phyloP scores from a whole-genome alignment of 2,113 vertebrate species.

The Suncus etruscus region DNA sequence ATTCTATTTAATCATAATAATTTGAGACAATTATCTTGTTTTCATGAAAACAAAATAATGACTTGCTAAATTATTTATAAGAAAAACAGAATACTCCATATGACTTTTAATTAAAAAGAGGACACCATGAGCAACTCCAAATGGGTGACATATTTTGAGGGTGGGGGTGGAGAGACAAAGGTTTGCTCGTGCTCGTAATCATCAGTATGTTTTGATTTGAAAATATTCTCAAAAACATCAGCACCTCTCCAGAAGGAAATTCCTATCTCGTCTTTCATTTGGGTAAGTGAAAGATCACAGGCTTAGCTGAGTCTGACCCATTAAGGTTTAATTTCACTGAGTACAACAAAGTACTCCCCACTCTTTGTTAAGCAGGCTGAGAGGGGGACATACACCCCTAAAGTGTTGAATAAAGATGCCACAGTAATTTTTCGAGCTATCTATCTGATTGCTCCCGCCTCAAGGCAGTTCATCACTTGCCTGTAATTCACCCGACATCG shows the following conservation, averaged over 20 bases:
- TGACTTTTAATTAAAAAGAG: constrained; percentile 66
- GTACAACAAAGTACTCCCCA: constrained; percentile 86
- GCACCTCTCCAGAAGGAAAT: constrained; percentile 77
- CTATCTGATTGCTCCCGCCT: constrained; percentile 89
- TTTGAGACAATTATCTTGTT: constrained; percentile 57
- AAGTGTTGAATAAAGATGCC: constrained; percentile 87
- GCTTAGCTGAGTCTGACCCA: constrained; percentile 63
- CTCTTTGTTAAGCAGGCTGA: constrained; percentile 74
- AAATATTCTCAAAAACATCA: constrained; percentile 77
- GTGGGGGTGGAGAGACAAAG: too few relatives aligned
- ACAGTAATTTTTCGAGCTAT: constrained; percentile 89
- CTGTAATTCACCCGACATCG: constrained; percentile 87
- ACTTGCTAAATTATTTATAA: constrained; percentile 58
- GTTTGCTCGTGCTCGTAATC: constrained; percentile 16
- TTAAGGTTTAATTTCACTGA: constrained; percentile 88
- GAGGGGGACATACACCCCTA: constrained; percentile 75
- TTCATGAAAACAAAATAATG: constrained; percentile 62
- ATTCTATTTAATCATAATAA: constrained; percentile 58
- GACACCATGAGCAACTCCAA: constrained; percentile 30
- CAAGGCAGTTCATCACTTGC: constrained; percentile 88
- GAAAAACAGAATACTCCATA: constrained; percentile 46
- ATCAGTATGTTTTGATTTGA: constrained; percentile 66
- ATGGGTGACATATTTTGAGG: not conserved
- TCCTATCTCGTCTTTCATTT: constrained; percentile 83
- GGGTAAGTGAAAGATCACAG: constrained; percentile 79